phyloP scores from a whole-genome alignment of 92 coral and sea anemone genomes.

The Muricea muricata region DNA sequence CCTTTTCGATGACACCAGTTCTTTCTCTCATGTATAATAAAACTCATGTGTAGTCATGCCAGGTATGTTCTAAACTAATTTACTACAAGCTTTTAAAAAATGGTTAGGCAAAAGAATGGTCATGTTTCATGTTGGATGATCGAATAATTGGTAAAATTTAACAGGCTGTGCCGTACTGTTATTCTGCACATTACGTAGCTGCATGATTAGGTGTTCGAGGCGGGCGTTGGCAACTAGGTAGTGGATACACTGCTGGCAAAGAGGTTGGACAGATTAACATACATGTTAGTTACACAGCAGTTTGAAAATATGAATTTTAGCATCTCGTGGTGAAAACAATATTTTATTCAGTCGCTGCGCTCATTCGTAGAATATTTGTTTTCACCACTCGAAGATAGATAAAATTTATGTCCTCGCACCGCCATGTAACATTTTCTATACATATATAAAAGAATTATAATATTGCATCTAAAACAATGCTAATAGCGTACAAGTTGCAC shows the following conservation, averaged over 20 bases:
- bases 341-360: no score
- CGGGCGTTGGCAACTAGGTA: conserved; percentile 24
- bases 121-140: not conserved
- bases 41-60: conserved; percentile 83
- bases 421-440: no score
- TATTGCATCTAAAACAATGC: no score
- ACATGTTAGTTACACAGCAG: no score
- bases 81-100: not conserved
- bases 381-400: no score
- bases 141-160: not conserved
- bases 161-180: not conserved
- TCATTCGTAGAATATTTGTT: no score
- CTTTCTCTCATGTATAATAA: conserved; percentile 73
- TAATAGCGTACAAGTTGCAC: no score
- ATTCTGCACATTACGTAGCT: not conserved
- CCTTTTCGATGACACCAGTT: conserved; percentile 72
- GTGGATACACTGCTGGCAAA: conserved; percentile 25
- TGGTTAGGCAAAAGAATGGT: not conserved
- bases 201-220: not conserved
- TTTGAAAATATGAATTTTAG: no score
- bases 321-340: no score
- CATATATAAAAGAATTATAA: no score
- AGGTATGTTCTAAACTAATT: conserved; percentile 52
- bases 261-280: conserved; percentile 24
- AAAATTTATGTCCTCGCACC: no score